Evolutionary conservation across 1,140 invertebrate species (phyloP), one percentile per base, ranked within the genome.

Genomic region (Tenebrio molitor): DNA sequence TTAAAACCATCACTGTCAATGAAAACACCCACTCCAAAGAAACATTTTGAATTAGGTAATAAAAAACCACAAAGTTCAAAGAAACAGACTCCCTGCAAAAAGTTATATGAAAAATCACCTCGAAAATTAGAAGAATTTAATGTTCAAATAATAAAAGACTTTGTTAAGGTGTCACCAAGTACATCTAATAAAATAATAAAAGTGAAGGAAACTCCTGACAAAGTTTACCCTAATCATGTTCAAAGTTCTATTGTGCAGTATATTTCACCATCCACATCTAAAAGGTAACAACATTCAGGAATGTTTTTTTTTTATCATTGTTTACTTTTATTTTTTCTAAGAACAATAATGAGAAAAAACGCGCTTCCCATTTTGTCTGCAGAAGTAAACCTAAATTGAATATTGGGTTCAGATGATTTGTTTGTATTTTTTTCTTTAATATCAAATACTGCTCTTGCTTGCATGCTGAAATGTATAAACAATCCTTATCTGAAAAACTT

Each of bases 101-200:
- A 80, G 71, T 67, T 81, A 39, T 80, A 78, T 69, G 58, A 74
- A 8, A 79, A 69, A 65, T 78, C 80, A 12, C 81, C 79, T n/a
- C 69, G 65, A 36, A 77, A 79, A 16, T 12, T 77, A 17, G 64
- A 75, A 46, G 69, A 76, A 12, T 81, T 82, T 39, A 78, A 81
- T 76, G 79, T 82, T 5, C 76, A 82, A 73, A 71, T 81, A 7
- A 42, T 82, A 12, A 67, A 77, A 21, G 78, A 80, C 74, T 82
- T 81, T 68, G 73, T 82, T 17, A 81, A 73, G 75, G 62, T 81
- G 29, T 79, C 80, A 3, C 80, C 80, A 23, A 81, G 76, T 46
- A 81, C 80, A 63, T 71, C 58, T 8, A 73, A 72, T 64, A 53
- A 58, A 39, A 44, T 69, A 70, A 65, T 68, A 19, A 25, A 44